Conservation (phyloP, 1,140 invertebrate genomes). For the Prorops nasuta region DNA sequence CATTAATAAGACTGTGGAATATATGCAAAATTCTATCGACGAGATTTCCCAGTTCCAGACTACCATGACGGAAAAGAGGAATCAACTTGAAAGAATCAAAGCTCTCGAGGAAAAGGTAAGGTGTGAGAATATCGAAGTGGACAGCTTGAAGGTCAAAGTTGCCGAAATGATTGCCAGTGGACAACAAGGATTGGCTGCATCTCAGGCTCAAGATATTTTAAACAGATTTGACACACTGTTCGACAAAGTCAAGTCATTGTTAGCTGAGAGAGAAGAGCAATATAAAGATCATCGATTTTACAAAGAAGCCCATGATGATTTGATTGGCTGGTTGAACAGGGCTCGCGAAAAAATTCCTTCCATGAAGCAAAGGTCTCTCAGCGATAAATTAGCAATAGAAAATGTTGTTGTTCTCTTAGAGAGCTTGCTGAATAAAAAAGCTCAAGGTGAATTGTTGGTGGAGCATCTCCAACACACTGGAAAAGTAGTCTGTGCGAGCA, state of each 20-base stretch:
- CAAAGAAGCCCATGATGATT: conserved; percentile 86
- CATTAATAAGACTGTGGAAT: conserved; percentile 78
- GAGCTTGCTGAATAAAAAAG: conserved; percentile 82
- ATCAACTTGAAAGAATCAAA: conserved; percentile 82
- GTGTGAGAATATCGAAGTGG: conserved; percentile 90
- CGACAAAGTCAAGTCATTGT: conserved; percentile 62
- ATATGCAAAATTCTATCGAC: conserved; percentile 69
- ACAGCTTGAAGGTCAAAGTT: conserved; percentile 81
- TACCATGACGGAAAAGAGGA: conserved; percentile 80
- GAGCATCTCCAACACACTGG: conserved; percentile 84
- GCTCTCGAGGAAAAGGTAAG: conserved; percentile 84
- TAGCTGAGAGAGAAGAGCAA: conserved; percentile 78
- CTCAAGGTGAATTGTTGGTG: conserved; percentile 83
- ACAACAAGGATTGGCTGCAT: conserved; percentile 77
- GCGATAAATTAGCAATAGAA: conserved; percentile 85
- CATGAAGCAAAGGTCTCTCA: conserved; percentile 78
- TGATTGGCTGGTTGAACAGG: conserved; percentile 79
- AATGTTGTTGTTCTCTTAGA: conserved; percentile 83
- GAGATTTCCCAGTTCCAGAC: conserved; percentile 76
- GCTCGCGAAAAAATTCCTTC: conserved; percentile 87
- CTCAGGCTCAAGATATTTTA: conserved; percentile 81
- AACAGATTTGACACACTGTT: conserved; percentile 58
- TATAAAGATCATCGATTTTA: conserved; percentile 84
- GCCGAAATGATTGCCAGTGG: conserved; percentile 84
- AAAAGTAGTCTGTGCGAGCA: conserved; percentile 80